Base-by-base conservation (phyloP, 1,140 invertebrate genomes). In the Frieseomelitta varia region DNA sequence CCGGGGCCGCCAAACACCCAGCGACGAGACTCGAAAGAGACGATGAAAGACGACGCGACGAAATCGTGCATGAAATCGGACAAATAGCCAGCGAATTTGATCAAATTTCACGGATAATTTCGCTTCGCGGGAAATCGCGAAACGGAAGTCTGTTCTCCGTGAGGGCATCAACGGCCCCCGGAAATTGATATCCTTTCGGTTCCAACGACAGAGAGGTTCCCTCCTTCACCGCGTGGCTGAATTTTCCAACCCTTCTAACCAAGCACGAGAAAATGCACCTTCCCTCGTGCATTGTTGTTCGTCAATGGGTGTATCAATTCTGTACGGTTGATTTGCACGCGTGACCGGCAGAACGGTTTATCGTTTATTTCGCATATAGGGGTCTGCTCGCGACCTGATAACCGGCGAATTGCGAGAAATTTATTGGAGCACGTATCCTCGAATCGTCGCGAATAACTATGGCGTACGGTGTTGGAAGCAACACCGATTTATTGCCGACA, bases 101-200 rank as follows among this genome's bases (percentile, higher is more conserved):
- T 82, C 73, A 67, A 27, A 68, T 82, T 82, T 82, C 80, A 82
- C 80, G 51, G 80, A 82, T 68, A 82, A 82, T 82, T 82, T 82
- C 24, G 12, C 72, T 11, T 30, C 30, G 2, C 30, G 24, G 51
- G 34, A 55, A 68, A 56, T 76, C 72, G 72, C 72, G 80, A 65
- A 55, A 27, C 63, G 73, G 73, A 82, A 76, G 15, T 47, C 68
- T 27, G 68, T 56, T 55, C 8, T 8, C 11, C n/a, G 55, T 21
- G 47, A 73, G 30, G 55, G 15, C 34, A 34, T 19, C 69, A 21
- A 53, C 47, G 21, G 30, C 10, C 11, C 11, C 79, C 72, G 80
- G 72, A 82, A 76, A 82, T 82, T 82, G 63, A 82, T 82, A 82
- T 68, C 61, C 80, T 75, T 65, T 68, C 72, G 17, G 30, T 39